Conservation (phyloP, 2,797 vertebrate genomes). For the Cygnus olor region DNA sequence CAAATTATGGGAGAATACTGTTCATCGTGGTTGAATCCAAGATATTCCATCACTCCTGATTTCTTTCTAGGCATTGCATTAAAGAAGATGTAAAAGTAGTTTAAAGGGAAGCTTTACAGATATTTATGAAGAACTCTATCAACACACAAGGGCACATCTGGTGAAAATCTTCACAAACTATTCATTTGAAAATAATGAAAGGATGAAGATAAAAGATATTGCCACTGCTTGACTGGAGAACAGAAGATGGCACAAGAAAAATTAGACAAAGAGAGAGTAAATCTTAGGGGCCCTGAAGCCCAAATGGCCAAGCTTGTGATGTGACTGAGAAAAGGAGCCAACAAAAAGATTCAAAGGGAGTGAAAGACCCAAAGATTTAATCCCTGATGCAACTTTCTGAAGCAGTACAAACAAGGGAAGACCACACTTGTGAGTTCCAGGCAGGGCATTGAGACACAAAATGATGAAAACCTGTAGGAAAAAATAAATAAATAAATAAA, state of each 20-base stretch:
- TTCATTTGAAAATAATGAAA: not conserved
- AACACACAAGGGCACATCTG: not conserved
- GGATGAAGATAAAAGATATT: not conserved
- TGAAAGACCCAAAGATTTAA: not conserved
- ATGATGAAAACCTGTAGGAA: not conserved
- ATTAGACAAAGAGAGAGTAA: not conserved
- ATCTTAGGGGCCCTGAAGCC: not conserved
- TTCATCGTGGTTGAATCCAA: not conserved
- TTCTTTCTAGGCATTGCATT: not conserved
- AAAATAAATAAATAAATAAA: not conserved
- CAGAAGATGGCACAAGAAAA: not conserved
- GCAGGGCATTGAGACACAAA: not conserved
- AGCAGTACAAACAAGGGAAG: not conserved
- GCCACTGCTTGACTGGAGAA: not conserved
- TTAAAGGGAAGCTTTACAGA: not conserved
- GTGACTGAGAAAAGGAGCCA: rapidly evolving
- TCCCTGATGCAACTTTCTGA: not conserved
- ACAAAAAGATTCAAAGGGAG: not conserved
- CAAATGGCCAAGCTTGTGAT: rapidly evolving
- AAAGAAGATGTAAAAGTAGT: not conserved
- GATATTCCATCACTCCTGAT: not conserved
- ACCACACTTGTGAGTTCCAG: not conserved
- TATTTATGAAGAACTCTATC: not conserved
- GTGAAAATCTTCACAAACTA: not conserved
- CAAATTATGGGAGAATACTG: not conserved